Percentiles rank a stretch among this genome's conserved stretches.
Conservation (phyloP, 2,888 invertebrate species). For the Andrena flavipes region DNA sequence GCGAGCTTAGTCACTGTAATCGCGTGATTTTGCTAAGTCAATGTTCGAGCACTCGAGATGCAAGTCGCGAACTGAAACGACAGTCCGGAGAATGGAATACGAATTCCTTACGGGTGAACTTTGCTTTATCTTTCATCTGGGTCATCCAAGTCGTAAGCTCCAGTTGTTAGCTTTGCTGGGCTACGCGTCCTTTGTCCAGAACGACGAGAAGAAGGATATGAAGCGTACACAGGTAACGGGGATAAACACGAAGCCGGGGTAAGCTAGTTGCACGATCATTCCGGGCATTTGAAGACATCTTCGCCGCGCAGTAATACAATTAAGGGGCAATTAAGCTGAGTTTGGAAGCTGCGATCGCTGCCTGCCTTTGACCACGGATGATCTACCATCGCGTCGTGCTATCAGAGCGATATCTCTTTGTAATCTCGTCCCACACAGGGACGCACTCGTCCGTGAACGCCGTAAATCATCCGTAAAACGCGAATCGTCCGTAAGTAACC, state of each 20-base stretch:
- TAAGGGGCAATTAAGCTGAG: conserved; percentile 28
- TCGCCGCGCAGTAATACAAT: conserved; percentile 11
- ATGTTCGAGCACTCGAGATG: background rate
- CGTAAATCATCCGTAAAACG: conserved; percentile 66
- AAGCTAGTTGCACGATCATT: background rate
- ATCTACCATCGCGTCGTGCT: conserved; percentile 17
- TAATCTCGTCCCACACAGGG: conserved; percentile 52
- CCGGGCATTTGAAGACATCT: background rate
- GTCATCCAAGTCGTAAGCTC: background rate
- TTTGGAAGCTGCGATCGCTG: background rate
- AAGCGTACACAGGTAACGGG: too few species aligned
- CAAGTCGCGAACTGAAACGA: background rate
- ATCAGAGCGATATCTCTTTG: conserved; percentile 45
- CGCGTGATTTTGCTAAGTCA: background rate
- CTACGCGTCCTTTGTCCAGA: conserved; percentile 5
- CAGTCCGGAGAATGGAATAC: background rate
- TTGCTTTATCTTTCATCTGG: background rate
- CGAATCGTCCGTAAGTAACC: conserved; percentile 45
- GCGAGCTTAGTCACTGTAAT: conserved; percentile 3
- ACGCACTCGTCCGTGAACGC: conserved; percentile 50
- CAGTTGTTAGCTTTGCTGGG: conserved; percentile 6
- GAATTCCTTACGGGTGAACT: background rate
- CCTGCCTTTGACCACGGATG: background rate
- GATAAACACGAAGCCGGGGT: background rate
- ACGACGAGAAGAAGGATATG: background rate